A percentile compares a stretch with the other conserved stretches of the same genome.
phyloP scores from a whole-genome alignment of 1,140 invertebrate genomes.

The Drosophila bifasciata region DNA sequence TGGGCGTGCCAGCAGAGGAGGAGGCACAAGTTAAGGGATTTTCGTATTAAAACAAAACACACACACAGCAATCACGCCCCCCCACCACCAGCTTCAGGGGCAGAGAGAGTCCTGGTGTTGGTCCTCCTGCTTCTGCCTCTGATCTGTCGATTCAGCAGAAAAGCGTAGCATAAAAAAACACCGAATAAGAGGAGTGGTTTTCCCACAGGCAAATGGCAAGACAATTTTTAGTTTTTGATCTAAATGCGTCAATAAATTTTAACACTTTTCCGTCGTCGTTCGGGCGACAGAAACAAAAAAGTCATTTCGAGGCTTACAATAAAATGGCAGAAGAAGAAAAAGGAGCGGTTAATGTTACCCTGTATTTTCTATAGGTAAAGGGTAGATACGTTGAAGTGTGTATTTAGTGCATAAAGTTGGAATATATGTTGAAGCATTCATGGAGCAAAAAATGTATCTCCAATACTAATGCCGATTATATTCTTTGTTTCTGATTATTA shows the following conservation, averaged over 20 bases:
- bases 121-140: not conserved
- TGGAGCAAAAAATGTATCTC: too few relatives aligned
- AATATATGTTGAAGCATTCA: too few relatives aligned
- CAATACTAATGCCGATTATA: too few relatives aligned
- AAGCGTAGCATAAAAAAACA: constrained; percentile 11
- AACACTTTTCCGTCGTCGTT: constrained; percentile 71
- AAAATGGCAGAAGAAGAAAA: constrained; percentile 47
- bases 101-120: not conserved
- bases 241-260: constrained; percentile 82
- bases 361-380: not conserved
- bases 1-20: too few relatives aligned
- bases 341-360: constrained; percentile 31
- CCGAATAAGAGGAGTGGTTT: constrained; percentile 16
- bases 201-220: constrained; percentile 46
- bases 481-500: too few relatives aligned
- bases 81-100: constrained; percentile 26
- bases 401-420: too few relatives aligned
- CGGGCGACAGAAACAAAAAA: constrained; percentile 73
- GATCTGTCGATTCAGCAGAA: constrained; percentile 62
- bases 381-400: not conserved
- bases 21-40: constrained; percentile 63
- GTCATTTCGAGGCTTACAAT: constrained; percentile 64
- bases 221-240: constrained; percentile 82
- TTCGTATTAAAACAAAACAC: constrained; percentile 70
- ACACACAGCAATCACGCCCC: constrained; percentile 29